These are phyloP conservation scores for Trachymyrmex cornetzi DNA, from an alignment of 1,140 invertebrate species.

Conservation along the genomic window DNA sequence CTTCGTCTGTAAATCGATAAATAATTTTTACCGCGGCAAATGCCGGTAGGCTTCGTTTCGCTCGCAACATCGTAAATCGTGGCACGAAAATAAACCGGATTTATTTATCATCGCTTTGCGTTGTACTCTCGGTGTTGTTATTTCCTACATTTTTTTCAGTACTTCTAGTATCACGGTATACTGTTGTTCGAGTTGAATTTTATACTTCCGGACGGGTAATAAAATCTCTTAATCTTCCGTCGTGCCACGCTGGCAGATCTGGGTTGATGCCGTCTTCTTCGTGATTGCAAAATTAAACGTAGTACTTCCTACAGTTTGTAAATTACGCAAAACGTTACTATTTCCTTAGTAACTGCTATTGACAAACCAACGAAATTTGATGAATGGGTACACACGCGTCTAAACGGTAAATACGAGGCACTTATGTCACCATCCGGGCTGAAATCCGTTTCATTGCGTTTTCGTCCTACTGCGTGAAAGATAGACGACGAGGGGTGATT, in stretches of 20 bases:
- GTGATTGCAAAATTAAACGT: not conserved
- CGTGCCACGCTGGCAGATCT: not conserved
- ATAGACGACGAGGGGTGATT: slow-evolving; percentile 29
- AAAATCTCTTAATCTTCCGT: slow-evolving; percentile 8
- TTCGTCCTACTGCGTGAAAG: slow-evolving; percentile 10
- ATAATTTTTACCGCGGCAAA: slow-evolving; percentile 64
- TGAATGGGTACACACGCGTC: not conserved
- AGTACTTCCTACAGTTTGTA: not conserved
- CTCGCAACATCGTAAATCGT: slow-evolving; percentile 58
- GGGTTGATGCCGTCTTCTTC: not conserved
- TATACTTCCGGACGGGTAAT: not conserved
- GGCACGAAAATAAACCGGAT: slow-evolving; percentile 62
- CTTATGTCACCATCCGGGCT: not conserved
- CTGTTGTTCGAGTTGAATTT: slow-evolving; percentile 25
- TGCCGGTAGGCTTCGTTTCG: slow-evolving; percentile 11
- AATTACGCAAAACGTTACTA: not conserved
- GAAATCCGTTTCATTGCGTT: slow-evolving; percentile 25
- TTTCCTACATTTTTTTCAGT: not conserved
- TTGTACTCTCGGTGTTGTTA: slow-evolving; percentile 29
- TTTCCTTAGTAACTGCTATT: not conserved
- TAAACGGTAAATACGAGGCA: slow-evolving; percentile 15
- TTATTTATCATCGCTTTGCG: slow-evolving; percentile 52
- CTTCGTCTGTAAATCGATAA: slow-evolving; percentile 69
- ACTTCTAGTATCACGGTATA: not conserved
- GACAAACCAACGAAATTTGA: not conserved